Conservation (phyloP, 1,140 invertebrate genomes). For the Calephelis virginiensis region DNA sequence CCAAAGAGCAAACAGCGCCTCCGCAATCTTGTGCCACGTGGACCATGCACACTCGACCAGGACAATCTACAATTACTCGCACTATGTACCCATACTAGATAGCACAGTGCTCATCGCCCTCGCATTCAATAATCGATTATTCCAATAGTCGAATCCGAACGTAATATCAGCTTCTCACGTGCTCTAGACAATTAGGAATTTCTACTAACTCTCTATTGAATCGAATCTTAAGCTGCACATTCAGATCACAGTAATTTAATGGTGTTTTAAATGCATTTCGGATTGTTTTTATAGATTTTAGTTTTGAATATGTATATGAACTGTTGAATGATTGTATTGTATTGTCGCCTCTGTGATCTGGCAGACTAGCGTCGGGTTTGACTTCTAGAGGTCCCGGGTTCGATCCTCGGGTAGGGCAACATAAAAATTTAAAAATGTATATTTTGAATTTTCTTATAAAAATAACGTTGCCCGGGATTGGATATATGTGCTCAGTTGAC, state of each 20-base stretch:
- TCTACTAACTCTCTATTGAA: conserved; percentile 27
- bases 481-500: too few species aligned
- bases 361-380: too few species aligned
- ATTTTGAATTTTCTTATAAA: too few species aligned
- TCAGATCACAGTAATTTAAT: not conserved
- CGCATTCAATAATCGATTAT: conserved; percentile 34
- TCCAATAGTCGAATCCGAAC: conserved; percentile 28
- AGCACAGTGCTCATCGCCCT: conserved; percentile 22
- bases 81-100: conserved; percentile 30
- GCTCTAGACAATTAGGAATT: conserved; percentile 34
- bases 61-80: conserved; percentile 64
- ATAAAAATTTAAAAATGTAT: too few species aligned
- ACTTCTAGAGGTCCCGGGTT: too few species aligned
- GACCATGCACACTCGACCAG: conserved; percentile 71
- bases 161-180: conserved; percentile 32
- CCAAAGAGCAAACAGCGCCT: conserved; percentile 77
- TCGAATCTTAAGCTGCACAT: conserved; percentile 20
- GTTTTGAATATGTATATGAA: too few species aligned
- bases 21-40: conserved; percentile 74
- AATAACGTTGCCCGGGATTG: too few species aligned
- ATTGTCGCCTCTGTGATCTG: too few species aligned
- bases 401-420: too few species aligned
- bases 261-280: not conserved
- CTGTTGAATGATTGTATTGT: too few species aligned
- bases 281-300: too few species aligned